Evolutionary conservation across 2,888 invertebrate genomes (phyloP), one percentile per base, ranked within the genome.

Genomic region (Drosophila mimetica): DNA sequence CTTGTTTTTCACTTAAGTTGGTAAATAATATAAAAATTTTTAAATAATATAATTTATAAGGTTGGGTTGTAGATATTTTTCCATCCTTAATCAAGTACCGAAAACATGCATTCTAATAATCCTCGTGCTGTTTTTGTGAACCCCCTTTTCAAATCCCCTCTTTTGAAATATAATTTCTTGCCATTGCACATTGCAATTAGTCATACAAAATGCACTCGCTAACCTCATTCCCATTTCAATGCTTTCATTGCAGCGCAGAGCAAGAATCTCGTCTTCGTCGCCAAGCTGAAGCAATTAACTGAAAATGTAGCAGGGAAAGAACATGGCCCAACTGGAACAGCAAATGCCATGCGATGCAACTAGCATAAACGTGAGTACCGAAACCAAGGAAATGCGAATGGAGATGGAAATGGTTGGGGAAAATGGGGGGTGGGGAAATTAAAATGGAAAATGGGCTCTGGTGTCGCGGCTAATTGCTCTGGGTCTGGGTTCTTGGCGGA

Each of bases 251-350:
- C 67, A 74, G 53, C 77, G 74, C 67, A 63, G 74, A 57, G 76
- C 73, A 77, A 84, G 84, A 65, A 72, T 72, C 81, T 71, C 72
- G 55, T 51, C 60, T 67, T 75, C 72, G 59, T 76, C 74, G 67
- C 64, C 71, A 61, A 67, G 76, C 79, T 71, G 75, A 76, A 79
- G 79, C 84, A 84, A 84, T 84, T 86, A 84, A 86, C 85, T 77
- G 79, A 86, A 86, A 86, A 84, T 84, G 84, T 84, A 84, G 84
- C 77, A 63, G 61, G 79, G 67, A 52, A 79, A 79, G 84, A 81
- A 86, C 84, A 84, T 86, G 84, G 86, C 81, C 79, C 82, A 77
- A 79, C 75, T 76, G 80, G 79, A 86, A 81, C 77, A 77, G 77
- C 86, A 86, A 79, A 77, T 79, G 81, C 84, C 71, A 74, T 70